Base-by-base conservation (phyloP, 1,140 invertebrate genomes). In the Melanaphis sacchari region DNA sequence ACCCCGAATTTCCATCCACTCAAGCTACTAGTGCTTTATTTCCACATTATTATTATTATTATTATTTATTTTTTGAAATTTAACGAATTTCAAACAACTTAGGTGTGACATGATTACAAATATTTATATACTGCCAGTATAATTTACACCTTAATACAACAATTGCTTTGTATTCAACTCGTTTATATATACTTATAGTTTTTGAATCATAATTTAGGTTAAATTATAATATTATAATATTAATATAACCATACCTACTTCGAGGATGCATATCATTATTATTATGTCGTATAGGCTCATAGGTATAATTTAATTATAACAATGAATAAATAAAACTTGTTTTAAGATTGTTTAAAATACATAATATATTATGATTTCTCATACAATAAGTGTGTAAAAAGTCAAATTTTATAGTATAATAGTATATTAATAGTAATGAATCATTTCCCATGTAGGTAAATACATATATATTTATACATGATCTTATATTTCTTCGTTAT, bases 191-290 rank as follows among this genome's bases (percentile, higher is more conserved):
- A n/a, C 11, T 4, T 76, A 36, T 76, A n/a, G 4, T 36, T 76
- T n/a, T 66, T 22, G 0, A 18, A 18, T n/a, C 36, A n/a, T 76
- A 76, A 76, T 76, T 76, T 36, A 76, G 15, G n/a, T 15, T 76
- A 18, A 76, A 76, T 76, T 76, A n/a, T 76, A n/a, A 76, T 76
- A 76, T 76, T 59, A n/a, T 76, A 76, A 76, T n/a, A 76, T n/a
- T 18, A n/a, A n/a, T n/a, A 76, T n/a, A n/a, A n/a, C 31, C 9
- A 9, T 76, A 76, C n/a, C 31, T n/a, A 76, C n/a, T 76, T 21
- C 2, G 59, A 66, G 9, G 59, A 66, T 66, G n/a, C 31, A 21
- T 76, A 24, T 18, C 15, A 66, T 66, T 66, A 66, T n/a, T n/a
- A n/a, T 76, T 76, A n/a, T 5, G 31, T 66, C 15, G 9, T 31